A percentile compares a stretch with the other conserved stretches of the same genome.
phyloP scores from a whole-genome alignment of 2,888 invertebrate species.

The Cantharis lateralis region DNA sequence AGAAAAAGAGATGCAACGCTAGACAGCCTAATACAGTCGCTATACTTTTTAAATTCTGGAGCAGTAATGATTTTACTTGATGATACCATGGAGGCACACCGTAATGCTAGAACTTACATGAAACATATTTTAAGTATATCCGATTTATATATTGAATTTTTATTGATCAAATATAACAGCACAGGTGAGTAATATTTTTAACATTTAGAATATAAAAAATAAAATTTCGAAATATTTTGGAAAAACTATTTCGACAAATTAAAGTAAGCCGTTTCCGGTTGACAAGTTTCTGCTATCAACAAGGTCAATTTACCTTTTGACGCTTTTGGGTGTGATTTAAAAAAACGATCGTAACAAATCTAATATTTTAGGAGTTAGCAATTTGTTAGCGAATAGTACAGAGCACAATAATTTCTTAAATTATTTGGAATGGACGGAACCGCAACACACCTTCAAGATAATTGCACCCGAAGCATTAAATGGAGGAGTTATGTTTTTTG shows the following conservation, averaged over 20 bases:
- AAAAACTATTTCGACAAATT: no score
- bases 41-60: conserved; percentile 16
- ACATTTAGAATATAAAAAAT: no score
- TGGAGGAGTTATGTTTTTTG: conserved; percentile 63
- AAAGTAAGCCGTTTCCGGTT: no score
- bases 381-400: conserved; percentile 38
- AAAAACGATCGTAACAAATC: neutral
- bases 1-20: neutral
- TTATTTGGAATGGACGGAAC: conserved; percentile 20
- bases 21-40: neutral
- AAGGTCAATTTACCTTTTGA: no score
- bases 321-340: neutral
- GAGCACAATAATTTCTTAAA: conserved; percentile 30
- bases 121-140: conserved; percentile 32
- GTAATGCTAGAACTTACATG: conserved; percentile 39
- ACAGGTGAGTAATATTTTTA: conserved; percentile 40
- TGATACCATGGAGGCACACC: conserved; percentile 36
- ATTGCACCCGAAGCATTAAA: conserved; percentile 37
- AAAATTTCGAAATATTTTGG: no score
- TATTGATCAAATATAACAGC: conserved; percentile 46
- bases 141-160: conserved; percentile 40
- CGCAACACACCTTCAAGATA: conserved; percentile 1
- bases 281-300: no score
- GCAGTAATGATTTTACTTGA: conserved; percentile 45
- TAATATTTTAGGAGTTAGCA: conserved; percentile 39